Evolutionary conservation across 2,888 invertebrate species (phyloP).

Genomic region (Pecten maximus): DNA sequence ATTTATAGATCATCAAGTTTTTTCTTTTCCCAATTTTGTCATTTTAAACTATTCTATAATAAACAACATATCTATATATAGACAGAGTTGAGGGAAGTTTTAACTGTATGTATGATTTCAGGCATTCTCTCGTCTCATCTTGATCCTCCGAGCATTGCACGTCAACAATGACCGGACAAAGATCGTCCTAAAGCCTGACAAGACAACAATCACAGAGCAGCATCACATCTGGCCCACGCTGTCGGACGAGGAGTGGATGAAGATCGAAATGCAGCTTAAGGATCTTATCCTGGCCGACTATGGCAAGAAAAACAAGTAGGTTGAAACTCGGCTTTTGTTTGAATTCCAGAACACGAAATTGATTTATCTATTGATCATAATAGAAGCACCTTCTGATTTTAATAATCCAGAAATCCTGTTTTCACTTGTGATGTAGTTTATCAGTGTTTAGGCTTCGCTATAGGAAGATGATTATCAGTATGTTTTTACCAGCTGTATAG

Average conservation of each 20-base stretch:
- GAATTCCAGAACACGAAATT: not conserved
- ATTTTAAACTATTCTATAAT: no score
- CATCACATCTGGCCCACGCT: slow-evolving; percentile 99
- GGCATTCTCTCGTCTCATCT: slow-evolving; percentile 97
- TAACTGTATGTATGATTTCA: slow-evolving; percentile 79
- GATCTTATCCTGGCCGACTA: slow-evolving; percentile 99
- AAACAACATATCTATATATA: no score
- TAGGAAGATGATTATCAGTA: no score
- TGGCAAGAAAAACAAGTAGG: slow-evolving; percentile 98
- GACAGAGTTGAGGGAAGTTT: no score
- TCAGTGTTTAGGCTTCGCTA: no score
- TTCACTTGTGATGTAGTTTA: no score
- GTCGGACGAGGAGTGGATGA: slow-evolving; percentile 99
- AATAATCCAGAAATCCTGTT: no score
- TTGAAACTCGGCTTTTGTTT: slow-evolving; percentile 20
- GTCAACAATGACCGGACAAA: slow-evolving; percentile 99
- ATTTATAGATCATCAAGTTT: no score
- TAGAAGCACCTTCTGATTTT: no score
- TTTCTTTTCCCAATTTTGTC: no score
- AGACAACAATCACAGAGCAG: slow-evolving; percentile 98
- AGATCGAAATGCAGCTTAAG: slow-evolving; percentile 97
- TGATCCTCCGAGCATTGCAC: slow-evolving; percentile 97
- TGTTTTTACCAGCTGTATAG: not conserved
- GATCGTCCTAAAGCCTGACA: slow-evolving; percentile 98
- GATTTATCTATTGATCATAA: no score